phyloP scores from a whole-genome alignment of 2,888 invertebrate species.

The Electrophaes corylata region DNA sequence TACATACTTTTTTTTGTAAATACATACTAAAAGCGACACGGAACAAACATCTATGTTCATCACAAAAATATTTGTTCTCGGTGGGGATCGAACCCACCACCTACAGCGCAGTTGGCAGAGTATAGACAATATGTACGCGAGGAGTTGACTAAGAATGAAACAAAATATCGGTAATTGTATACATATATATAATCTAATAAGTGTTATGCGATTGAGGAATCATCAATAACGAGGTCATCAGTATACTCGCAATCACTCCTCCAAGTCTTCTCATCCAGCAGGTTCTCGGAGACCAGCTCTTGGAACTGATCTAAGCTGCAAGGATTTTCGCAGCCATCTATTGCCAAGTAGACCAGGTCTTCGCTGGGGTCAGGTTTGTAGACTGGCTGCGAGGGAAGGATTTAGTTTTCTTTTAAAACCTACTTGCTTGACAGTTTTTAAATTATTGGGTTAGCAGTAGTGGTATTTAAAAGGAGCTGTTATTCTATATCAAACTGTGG shows the following conservation, averaged over 20 bases:
- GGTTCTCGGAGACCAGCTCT: constrained; percentile 40
- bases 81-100: too few relatives aligned
- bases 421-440: neutral
- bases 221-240: constrained; percentile 41
- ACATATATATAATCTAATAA: neutral
- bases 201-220: constrained; percentile 41
- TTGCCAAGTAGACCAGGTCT: constrained; percentile 40
- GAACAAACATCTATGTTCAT: too few relatives aligned
- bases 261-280: constrained; percentile 47
- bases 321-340: constrained; percentile 47
- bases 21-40: too few relatives aligned
- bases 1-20: too few relatives aligned
- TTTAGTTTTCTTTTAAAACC: neutral
- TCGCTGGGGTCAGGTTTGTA: constrained; percentile 46
- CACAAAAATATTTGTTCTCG: too few relatives aligned
- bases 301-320: constrained; percentile 48
- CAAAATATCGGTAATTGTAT: too few relatives aligned
- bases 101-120: too few relatives aligned
- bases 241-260: constrained; percentile 47
- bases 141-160: too few relatives aligned
- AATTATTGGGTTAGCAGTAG: neutral
- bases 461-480: neutral
- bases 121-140: too few relatives aligned
- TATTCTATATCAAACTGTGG: too few relatives aligned
- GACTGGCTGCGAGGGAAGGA: constrained; percentile 46